A percentile compares a stretch with the other conserved stretches of the same genome.
Conservation (phyloP, 64 coral and sea anemone genomes). For the Cladopsammia gracilis region DNA sequence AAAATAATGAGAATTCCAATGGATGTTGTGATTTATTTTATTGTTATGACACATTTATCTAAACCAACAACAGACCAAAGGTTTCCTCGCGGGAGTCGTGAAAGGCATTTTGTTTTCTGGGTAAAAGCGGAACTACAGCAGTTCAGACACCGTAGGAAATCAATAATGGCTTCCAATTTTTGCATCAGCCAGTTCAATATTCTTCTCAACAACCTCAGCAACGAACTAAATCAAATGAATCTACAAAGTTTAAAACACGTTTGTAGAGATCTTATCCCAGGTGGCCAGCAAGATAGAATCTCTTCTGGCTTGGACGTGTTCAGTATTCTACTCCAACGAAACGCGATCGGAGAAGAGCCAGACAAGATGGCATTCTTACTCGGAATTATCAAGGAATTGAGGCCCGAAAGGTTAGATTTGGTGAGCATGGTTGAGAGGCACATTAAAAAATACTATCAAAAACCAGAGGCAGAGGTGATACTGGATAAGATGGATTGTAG, state of each 20-base stretch:
- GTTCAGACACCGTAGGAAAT: too few species aligned
- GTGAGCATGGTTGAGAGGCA: constrained; percentile 46
- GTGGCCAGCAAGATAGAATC: constrained; percentile 59
- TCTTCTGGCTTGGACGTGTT: constrained; percentile 59
- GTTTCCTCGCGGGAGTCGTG: too few species aligned
- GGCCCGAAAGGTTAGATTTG: constrained; percentile 66
- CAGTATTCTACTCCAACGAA: constrained; percentile 46
- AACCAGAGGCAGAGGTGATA: neutral
- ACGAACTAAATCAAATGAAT: constrained; percentile 66
- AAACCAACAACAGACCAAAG: too few species aligned
- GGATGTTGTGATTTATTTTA: too few species aligned
- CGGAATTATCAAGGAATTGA: constrained; percentile 47
- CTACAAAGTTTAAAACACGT: constrained; percentile 66
- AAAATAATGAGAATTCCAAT: too few species aligned
- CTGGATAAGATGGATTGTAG: neutral
- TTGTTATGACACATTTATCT: too few species aligned
- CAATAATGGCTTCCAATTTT: neutral
- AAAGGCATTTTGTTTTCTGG: neutral
- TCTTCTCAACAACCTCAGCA: constrained; percentile 81
- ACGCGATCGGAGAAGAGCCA: constrained; percentile 57
- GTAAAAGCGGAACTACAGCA: neutral
- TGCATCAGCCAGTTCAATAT: constrained; percentile 53
- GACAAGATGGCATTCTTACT: constrained; percentile 67
- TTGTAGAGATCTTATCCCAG: constrained; percentile 46
- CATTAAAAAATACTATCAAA: constrained; percentile 33